A percentile compares a stretch with the other conserved stretches of the same genome.
Evolutionary conservation across 1,140 invertebrate genomes (phyloP).

Genomic region (Rhagoletis zephyria): DNA sequence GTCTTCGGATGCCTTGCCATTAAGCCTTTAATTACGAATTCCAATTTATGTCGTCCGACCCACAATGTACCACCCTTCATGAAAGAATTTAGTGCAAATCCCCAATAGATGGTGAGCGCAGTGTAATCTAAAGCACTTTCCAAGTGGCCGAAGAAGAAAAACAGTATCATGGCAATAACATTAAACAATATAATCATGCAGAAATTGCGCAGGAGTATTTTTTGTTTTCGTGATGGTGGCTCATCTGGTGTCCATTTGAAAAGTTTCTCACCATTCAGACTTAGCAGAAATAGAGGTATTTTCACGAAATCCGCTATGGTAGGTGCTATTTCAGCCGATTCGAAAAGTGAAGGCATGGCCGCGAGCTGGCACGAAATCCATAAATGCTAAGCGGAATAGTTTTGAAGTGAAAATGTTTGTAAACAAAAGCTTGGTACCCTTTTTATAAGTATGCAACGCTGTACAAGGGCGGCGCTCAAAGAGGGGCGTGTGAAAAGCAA

Average conservation of each 20-base stretch:
- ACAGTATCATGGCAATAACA: neutral
- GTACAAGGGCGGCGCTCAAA: no score
- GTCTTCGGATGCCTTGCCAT: constrained; percentile 4
- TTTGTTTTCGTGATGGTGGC: neutral
- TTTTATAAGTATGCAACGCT: no score
- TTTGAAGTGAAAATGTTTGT: no score
- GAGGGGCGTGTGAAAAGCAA: no score
- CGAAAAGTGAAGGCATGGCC: neutral
- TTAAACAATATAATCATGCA: neutral
- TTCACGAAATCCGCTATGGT: constrained; percentile 19
- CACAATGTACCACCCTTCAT: neutral
- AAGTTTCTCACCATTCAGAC: constrained; percentile 16
- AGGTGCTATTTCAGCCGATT: neutral
- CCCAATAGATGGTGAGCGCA: constrained; percentile 3
- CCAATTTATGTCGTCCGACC: neutral
- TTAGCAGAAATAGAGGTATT: constrained; percentile 23
- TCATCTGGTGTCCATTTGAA: constrained; percentile 41
- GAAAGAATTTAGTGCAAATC: neutral
- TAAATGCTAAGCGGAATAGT: no score
- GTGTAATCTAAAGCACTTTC: neutral
- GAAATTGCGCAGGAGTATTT: neutral
- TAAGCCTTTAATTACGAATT: neutral
- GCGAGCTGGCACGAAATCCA: no score
- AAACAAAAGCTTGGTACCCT: no score
- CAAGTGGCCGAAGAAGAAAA: neutral